A percentile compares a stretch with the other conserved stretches of the same genome.
Conservation (phyloP, 2,888 invertebrate species). For the Carpatolechia fugitivella region DNA sequence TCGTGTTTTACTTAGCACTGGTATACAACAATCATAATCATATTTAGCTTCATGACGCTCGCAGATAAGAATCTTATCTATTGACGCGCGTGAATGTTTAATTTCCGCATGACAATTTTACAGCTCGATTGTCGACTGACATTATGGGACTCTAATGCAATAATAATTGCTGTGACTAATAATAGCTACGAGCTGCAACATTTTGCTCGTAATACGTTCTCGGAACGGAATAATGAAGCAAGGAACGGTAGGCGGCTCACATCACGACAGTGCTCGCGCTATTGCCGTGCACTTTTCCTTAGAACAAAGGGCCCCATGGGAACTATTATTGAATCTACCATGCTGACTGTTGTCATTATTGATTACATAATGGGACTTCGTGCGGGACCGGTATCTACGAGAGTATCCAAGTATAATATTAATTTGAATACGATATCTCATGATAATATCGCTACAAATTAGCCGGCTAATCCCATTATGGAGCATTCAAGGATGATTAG, state of each 20-base stretch:
- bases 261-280: constrained; percentile 42
- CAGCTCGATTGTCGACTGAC: constrained; percentile 1
- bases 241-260: constrained; percentile 42
- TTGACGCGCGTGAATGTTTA: constrained; percentile 16
- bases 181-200: constrained; percentile 40
- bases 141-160: constrained; percentile 20
- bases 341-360: constrained; percentile 26
- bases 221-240: constrained; percentile 49
- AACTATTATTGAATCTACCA: constrained; percentile 37
- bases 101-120: constrained; percentile 18
- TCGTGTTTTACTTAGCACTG: background rate
- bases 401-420: background rate
- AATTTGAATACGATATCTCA: constrained; percentile 14
- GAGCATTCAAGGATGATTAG: constrained; percentile 14
- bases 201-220: constrained; percentile 43
- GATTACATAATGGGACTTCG: constrained; percentile 14
- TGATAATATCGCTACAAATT: constrained; percentile 15
- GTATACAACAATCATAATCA: background rate
- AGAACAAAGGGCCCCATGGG: constrained; percentile 47
- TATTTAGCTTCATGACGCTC: background rate
- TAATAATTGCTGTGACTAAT: constrained; percentile 30
- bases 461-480: constrained; percentile 9
- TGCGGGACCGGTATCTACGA: constrained; percentile 1
- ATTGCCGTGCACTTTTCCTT: constrained; percentile 39
- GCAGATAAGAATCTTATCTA: constrained; percentile 14